Base-by-base conservation (phyloP, 2,888 invertebrate species). In the Galeruca laticollis region DNA sequence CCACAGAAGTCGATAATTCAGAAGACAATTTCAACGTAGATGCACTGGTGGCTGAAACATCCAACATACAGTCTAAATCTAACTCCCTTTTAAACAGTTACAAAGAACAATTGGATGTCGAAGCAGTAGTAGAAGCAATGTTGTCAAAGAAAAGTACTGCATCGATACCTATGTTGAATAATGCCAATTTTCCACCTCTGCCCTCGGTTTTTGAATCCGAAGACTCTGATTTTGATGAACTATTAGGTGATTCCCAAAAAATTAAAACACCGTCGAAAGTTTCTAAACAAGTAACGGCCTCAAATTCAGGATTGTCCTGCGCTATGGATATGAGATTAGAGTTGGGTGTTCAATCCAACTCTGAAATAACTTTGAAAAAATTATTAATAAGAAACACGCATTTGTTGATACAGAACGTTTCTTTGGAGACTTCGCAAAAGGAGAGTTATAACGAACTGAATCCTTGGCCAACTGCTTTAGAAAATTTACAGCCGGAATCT, bases 211-310 rank as follows among this genome's bases (percentile, higher is more conserved):
- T 91, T 40, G 94, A 94, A 81, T 93, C 93, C 0, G 94, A 94
- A 73, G 94, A 94, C 80, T 93, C 93, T 0, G 94, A 94, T 78
- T 88, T 93, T 1, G 94, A 94, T 80, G 94, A 94, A 76, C 90
- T 93, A 71, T 85, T 93, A 0, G 93, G 93, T 74, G 91, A 91
- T 76, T 89, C 91, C 10, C 91, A 82, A 43, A 91, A 80, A 86
- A 71, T 77, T 2, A 68, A 89, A 54, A 88, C 88, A 3, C 87
- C 88, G 74, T 89, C 90, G 18, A 79, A 76, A 71, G 37, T 43
- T 33, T 59, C 51, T 37, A 77, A 81, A 75, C 68, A 76, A 62
- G 59, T 72, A 75, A 11, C 71, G 71, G 15, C 79, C 31, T 62
- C 67, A 10, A 73, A 71, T 61, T 79, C 79, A 6, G 81, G 74